Evolutionary conservation across 2,797 vertebrate species (phyloP), one percentile per base, ranked within the genome.

Genomic region (Macropodus opercularis): DNA sequence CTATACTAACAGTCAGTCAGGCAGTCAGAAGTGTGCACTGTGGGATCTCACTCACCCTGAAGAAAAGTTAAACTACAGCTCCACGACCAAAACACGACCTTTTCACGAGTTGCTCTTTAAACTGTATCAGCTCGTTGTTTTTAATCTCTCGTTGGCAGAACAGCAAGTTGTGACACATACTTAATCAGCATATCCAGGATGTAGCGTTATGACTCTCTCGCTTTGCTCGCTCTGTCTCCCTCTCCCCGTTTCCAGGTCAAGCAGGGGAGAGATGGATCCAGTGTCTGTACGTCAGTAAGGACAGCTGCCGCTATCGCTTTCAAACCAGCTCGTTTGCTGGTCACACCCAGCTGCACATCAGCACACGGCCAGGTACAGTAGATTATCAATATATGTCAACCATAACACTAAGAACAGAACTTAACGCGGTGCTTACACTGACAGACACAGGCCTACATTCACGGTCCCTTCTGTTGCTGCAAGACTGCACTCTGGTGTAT

Each of bases 281-380:
- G 63, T 93, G 92, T 42, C 77, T 90, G 79, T 93, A 91, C 81
- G 81, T 89, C 59, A 81, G 81, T 32, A 80, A 65, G 27, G 86
- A 92, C 80, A 86, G 72, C 67, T 94, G 91, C 67, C 86, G 87
- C 59, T 88, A 90, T 61, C 84, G 76, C 38, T 94, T 92, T 75
- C 88, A 90, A 52, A 79, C 87, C 46, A 80, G 77, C 60, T 74
- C 84, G 23, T 70, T 69, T 52, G 78, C 83, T 17, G 86, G 86
- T 41, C 78, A 68, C 59, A 69, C 79, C 8, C 86, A 88, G 65
- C 85, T 93, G 56, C 84, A 84, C 69, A 91, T 93, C 23, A 90
- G 88, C 85, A 89, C 71, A 69, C 88, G 90, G 75, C 79, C 90
- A 79, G 92, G 91, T 92, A 77, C 19, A 12, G 27, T 29, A 10